Evolutionary conservation across 1,140 invertebrate genomes (phyloP).

Genomic region (Trichogramma pretiosum): DNA sequence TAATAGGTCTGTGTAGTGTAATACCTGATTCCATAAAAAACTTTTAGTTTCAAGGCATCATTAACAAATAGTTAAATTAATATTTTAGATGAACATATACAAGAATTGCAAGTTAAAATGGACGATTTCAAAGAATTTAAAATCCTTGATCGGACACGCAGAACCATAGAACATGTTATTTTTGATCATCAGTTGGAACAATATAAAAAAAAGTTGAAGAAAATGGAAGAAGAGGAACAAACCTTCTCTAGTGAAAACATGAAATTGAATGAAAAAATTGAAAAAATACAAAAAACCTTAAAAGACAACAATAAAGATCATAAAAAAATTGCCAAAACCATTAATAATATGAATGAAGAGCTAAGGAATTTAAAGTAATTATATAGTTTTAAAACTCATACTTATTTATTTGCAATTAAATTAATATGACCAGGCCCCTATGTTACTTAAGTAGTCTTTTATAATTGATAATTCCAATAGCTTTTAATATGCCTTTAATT

Average conservation of each 20-base stretch:
- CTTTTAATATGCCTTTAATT: no score
- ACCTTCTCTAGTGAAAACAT: conserved; percentile 86
- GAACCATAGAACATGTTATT: conserved; percentile 94
- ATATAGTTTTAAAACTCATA: no score
- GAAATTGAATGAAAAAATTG: conserved; percentile 70
- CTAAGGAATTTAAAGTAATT: no score
- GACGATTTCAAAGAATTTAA: conserved; percentile 99
- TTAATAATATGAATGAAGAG: no score
- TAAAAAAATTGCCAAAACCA: conserved; percentile 83
- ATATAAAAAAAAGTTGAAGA: conserved; percentile 84
- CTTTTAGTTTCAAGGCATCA: no score
- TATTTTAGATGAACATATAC: conserved; percentile 73
- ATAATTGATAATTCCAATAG: no score
- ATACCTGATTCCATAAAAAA: no score
- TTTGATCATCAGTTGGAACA: conserved; percentile 94
- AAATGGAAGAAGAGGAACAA: conserved; percentile 77
- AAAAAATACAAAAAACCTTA: conserved; percentile 83
- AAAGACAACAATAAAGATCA: conserved; percentile 71
- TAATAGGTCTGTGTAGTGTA: no score
- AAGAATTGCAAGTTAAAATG: conserved; percentile 95
- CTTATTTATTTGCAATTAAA: no score
- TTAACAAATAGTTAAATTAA: no score
- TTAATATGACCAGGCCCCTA: no score
- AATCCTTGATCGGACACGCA: conserved; percentile 91
- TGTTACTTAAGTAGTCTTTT: no score